Evolutionary conservation across 2,797 vertebrate species (phyloP), one percentile per base, ranked within the genome.

Genomic region (Xiphorhynchus erythropygius): DNA sequence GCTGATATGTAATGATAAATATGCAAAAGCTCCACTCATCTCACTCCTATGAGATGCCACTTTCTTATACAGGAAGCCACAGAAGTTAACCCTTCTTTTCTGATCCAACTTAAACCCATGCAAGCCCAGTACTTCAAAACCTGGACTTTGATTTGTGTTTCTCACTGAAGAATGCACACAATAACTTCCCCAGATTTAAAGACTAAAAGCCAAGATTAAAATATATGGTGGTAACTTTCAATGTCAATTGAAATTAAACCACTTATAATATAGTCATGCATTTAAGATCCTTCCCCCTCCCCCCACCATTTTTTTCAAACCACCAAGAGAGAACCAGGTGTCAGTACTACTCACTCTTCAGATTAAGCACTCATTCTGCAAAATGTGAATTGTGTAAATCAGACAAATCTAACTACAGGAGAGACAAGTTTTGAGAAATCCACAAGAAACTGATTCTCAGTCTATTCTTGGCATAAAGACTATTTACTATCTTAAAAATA

Each of bases 11-110:
- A 47, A 41, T 6, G 8, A 65, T 27, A 89, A 80, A 78, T 41
- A 62, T 0, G 10, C 42, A 27, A 95, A 92, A 87, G 50, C 68
- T 62, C 52, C 33, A 76, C 60, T 83, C 10, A 68, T 81, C 74
- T 76, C 44, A 18, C 32, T 82, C 25, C 41, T 19, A 28, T 0
- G 23, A 70, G 68, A 77, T 24, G 6, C 5, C 46, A 47, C 42
- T 53, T 80, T 62, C 57, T 79, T 64, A 75, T 10, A 63, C 3
- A 91, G 32, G 42, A 79, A 95, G 83, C 35, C 69, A 93, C 16
- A 73, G 39, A 91, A 84, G 16, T 67, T 86, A 95, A 89, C 41
- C 22, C 37, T 74, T 84, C 42, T 35, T 47, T 93, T 92, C 85
- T 69, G 35, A 87, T 63, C 44, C 56, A 75, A 35, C 9, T 86